phyloP scores from a whole-genome alignment of 2,113 vertebrate genomes.

The Pristiophorus japonicus region DNA sequence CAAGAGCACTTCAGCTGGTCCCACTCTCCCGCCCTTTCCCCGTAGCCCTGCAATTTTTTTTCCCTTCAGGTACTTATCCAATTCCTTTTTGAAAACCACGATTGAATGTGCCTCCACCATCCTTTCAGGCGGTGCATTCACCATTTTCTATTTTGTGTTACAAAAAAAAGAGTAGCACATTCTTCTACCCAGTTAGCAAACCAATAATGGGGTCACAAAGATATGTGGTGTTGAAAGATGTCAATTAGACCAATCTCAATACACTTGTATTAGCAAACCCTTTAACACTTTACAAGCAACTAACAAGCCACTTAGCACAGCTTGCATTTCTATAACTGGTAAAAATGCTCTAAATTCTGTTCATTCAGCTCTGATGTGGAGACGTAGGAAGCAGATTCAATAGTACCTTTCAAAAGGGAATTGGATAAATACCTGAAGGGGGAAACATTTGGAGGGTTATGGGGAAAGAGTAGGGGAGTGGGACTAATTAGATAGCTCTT shows the following conservation, averaged over 20 bases:
- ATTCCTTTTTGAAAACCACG: too few species aligned
- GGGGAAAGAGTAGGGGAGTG: background rate
- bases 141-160: background rate
- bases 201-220: background rate
- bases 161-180: background rate
- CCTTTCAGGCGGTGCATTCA: too few species aligned
- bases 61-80: too few species aligned
- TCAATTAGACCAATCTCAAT: conserved; percentile 9
- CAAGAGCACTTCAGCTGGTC: too few species aligned
- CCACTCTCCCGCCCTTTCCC: too few species aligned
- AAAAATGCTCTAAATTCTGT: background rate
- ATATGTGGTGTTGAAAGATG: background rate
- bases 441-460: background rate
- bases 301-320: background rate
- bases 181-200: background rate
- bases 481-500: background rate
- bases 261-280: background rate
- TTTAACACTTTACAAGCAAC: background rate
- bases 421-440: background rate
- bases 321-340: background rate
- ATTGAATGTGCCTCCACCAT: too few species aligned
- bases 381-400: background rate
- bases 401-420: background rate
- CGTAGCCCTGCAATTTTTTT: too few species aligned
- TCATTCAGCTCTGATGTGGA: background rate